Percentiles rank a stretch among this genome's conserved stretches.
phyloP scores from a whole-genome alignment of 2,888 invertebrate genomes.

The Trissonchulus sp. region DNA sequence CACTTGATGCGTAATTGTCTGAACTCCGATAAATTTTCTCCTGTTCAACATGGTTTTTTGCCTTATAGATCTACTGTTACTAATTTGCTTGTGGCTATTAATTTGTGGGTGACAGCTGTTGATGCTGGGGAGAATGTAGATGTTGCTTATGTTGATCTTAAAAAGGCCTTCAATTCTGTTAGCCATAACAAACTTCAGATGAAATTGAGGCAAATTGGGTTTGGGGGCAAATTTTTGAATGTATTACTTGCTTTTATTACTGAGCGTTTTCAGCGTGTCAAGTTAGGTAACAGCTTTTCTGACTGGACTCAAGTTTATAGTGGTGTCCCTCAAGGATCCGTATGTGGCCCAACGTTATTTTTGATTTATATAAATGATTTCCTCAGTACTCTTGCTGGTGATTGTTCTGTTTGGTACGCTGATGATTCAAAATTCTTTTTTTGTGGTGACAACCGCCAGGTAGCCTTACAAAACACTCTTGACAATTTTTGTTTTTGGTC shows the following conservation, averaged over 20 bases:
- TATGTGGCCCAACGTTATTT: constrained; percentile 6
- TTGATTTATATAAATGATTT: no score
- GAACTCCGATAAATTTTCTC: neutral
- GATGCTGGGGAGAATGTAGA: neutral
- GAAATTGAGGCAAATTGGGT: neutral
- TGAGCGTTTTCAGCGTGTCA: no score
- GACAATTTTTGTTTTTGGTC: no score
- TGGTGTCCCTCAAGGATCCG: constrained; percentile 11
- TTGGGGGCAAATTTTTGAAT: neutral
- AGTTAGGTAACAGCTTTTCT: neutral
- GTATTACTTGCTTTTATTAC: no score
- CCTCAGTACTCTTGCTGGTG: neutral
- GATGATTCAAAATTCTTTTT: no score
- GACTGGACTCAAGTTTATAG: neutral
- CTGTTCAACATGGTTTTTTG: neutral
- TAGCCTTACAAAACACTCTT: no score
- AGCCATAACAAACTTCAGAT: neutral
- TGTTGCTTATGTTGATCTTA: constrained; percentile 17
- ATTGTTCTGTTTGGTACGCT: neutral
- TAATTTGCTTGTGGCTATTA: neutral
- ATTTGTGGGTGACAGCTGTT: neutral
- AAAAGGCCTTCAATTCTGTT: no score
- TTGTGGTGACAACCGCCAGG: no score
- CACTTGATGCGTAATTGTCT: neutral
- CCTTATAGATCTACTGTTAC: constrained; percentile 7